Evolutionary conservation across 2,888 invertebrate species (phyloP), one percentile per base, ranked within the genome.

Genomic region (Scaptomyza parva): DNA sequence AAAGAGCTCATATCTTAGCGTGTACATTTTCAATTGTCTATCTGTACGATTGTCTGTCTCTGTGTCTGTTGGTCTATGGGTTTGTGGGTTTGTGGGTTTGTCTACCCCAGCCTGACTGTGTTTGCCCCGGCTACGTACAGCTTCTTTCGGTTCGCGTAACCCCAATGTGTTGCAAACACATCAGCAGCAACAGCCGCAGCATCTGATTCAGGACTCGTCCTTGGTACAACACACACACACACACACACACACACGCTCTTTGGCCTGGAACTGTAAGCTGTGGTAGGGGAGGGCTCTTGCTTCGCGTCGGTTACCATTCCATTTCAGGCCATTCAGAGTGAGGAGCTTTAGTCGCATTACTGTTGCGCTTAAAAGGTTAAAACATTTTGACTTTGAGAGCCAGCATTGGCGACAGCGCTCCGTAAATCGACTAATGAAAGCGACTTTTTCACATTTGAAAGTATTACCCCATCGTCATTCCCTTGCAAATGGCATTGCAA

Each of bases 311-410:
- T 18, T 48, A 24, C 45, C 35, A 43, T 41, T 11, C n/a, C 45
- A 14, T 9, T 52, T 43, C 22, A 6, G 35, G 14, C 39, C 60
- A 70, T 63, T 58, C 54, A 62, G 37, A 59, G 67, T 61, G 60
- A 67, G 65, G 55, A 75, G 85, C 80, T 86, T 76, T 80, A 60
- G 80, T 73, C 84, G 86, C 77, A 82, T 82, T 86, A 82, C 86
- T 72, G 63, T 69, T 79, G 60, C 69, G 86, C 80, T 85, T 79
- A 82, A 82, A 86, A 86, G 84, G 83, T 83, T 82, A 86, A 83
- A 83, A 70, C 73, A 67, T 66, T 83, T 74, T 83, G 70, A 83
- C 80, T 79, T 79, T 85, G 76, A 70, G 62, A 44, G 48, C 45
- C 52, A 54, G 52, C 45, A 52, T 58, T 53, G 43, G 51, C 66